Percentiles rank a stretch among this genome's conserved stretches.
Evolutionary conservation across 1,140 invertebrate species (phyloP).

Genomic region (Contarinia nasturtii): DNA sequence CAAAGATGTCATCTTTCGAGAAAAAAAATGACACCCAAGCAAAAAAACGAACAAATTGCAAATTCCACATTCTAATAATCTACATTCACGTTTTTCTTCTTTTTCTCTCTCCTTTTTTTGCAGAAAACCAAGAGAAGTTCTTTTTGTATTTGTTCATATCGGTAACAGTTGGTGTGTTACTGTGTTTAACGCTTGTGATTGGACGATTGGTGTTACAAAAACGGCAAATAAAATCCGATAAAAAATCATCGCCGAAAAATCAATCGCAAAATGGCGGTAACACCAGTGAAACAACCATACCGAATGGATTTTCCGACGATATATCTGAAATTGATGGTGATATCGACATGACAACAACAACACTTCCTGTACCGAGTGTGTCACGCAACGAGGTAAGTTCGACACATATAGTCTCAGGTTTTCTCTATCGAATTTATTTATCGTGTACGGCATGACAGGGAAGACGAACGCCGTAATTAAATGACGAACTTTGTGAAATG

Average conservation of each 20-base stretch:
- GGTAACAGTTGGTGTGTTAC: conserved; percentile 40
- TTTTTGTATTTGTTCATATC: conserved; percentile 58
- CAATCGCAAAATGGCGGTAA: conserved; percentile 30
- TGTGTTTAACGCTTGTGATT: conserved; percentile 45
- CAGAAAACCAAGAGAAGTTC: conserved; percentile 61
- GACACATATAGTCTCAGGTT: too few relatives aligned
- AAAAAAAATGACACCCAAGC: too few relatives aligned
- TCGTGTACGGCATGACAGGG: too few relatives aligned
- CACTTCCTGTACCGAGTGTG: conserved; percentile 28
- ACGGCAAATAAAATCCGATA: conserved; percentile 26
- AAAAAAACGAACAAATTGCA: too few relatives aligned
- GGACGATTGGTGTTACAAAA: conserved; percentile 39
- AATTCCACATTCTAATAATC: not conserved
- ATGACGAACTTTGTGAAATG: not conserved
- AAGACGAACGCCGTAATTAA: too few relatives aligned
- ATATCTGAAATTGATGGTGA: conserved; percentile 53
- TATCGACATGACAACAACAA: conserved; percentile 38
- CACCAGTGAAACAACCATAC: conserved; percentile 33
- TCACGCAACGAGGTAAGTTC: conserved; percentile 13
- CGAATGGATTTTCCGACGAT: conserved; percentile 49
- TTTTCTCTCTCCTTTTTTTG: conserved; percentile 14
- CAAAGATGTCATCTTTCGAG: too few relatives aligned
- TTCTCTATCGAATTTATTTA: too few relatives aligned
- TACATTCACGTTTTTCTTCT: too few relatives aligned
- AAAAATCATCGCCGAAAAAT: conserved; percentile 24